Base-by-base conservation (phyloP, 2,113 vertebrate genomes). In the zebrafish (Danio rerio) region DNA sequence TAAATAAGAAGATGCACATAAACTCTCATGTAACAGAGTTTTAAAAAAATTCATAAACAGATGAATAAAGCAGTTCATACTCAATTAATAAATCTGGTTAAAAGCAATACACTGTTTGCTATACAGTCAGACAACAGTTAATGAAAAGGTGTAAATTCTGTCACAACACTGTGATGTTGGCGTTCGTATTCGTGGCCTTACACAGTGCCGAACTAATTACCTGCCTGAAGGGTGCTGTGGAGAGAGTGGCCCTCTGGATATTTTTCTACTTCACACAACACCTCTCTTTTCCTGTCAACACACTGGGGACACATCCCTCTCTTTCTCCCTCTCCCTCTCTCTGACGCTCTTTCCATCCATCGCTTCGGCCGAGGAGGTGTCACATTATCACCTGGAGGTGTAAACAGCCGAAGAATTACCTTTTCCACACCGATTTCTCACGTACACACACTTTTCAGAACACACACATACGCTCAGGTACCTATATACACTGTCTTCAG, bases 361-460 rank as follows among this genome's bases (percentile, higher is more conserved):
- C 16, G 58, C 73, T 78, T 83, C 89, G 81, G 89, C 91, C 91
- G 90, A 90, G 89, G 90, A 94, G 91, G 93, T 94, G 94, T 94
- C 93, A 90, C 93, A 94, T 94, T 94, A 94, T 90, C 94, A 93
- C 94, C 93, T 93, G 90, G 78, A 93, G 90, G 93, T 93, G 91
- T 73, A 86, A 93, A 94, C 91, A 91, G 92, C 81, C 87, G 86
- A 88, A 84, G 78, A 87, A 84, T 93, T 88, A 93, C 93, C 91
- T 92, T 92, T 92, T 85, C 88, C 72, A 6, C 85, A 88, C 83
- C 65, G 47, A 65, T 72, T 70, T 2, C 66, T 52, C 85, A 62
- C 65, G 12, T 65, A 73, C 81, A 53, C 61, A 13, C 74, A 21
- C 77, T 31, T 65, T 75, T 11, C 72, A 47, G 13, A 40, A 20